Evolutionary conservation across 2,888 invertebrate species (phyloP).

Genomic region (Tupiocoris notatus): DNA sequence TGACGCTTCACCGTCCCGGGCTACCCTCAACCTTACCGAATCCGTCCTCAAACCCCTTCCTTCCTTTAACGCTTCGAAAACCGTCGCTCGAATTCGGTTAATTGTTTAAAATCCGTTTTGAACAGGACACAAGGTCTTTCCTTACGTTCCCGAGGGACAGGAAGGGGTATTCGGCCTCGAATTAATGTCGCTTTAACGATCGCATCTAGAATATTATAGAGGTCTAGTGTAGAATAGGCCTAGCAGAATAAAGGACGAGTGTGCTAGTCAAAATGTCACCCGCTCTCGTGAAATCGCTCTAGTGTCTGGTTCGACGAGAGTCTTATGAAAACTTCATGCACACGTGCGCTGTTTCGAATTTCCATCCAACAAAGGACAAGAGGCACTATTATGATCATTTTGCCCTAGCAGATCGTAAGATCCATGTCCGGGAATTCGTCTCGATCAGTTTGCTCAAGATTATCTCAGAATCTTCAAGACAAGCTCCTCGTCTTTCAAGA

Average conservation of each 20-base stretch:
- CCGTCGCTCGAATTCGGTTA: conserved; percentile 16
- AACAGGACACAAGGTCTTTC: not conserved
- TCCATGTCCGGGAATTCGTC: no score
- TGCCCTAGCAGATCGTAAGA: no score
- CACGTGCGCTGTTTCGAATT: no score
- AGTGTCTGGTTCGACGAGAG: not conserved
- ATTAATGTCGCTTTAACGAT: not conserved
- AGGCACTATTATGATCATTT: no score
- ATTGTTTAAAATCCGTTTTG: conserved; percentile 35
- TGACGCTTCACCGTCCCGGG: not conserved
- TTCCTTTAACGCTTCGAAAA: not conserved
- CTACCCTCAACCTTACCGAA: not conserved
- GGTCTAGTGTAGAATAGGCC: not conserved
- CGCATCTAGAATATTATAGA: not conserved
- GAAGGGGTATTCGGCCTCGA: not conserved
- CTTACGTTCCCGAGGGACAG: not conserved
- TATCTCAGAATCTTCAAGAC: no score
- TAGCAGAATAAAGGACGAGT: not conserved
- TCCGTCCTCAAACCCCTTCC: not conserved
- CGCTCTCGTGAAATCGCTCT: not conserved
- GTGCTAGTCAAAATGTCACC: not conserved
- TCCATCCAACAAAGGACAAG: no score
- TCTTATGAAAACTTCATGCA: not conserved
- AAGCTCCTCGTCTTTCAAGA: no score
- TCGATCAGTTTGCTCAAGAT: no score